These are phyloP conservation scores for Lutra lutra DNA, from an alignment of 2,797 vertebrate species.

Conservation along the genomic window DNA sequence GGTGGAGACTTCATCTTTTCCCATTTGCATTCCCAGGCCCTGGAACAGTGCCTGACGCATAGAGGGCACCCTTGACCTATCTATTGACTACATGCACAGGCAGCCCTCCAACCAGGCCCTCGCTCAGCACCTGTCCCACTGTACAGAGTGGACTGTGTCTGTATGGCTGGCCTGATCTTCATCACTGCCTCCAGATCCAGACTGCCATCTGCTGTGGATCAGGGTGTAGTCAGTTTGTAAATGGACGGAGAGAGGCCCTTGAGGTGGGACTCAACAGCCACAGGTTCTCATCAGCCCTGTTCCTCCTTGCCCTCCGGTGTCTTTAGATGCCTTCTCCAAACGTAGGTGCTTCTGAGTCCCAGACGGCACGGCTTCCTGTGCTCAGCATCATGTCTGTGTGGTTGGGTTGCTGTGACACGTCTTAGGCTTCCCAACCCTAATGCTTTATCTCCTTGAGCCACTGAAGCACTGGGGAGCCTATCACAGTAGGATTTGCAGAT, in stretches of 20 bases:
- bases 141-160: not conserved
- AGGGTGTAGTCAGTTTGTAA: not conserved
- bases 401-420: not conserved
- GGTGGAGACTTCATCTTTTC: not conserved
- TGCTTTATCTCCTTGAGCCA: not conserved
- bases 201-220: not conserved
- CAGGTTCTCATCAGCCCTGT: not conserved
- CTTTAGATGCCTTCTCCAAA: not conserved
- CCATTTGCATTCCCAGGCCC: not conserved
- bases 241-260: not conserved
- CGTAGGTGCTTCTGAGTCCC: not conserved
- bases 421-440: not conserved
- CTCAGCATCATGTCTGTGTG: not conserved
- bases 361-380: no score
- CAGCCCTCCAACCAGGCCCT: not conserved
- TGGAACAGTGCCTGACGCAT: not conserved
- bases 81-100: no score
- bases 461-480: not conserved
- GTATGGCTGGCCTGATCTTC: not conserved
- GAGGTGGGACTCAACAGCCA: not conserved
- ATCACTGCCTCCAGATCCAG: not conserved
- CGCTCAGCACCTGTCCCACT: not conserved
- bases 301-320: not conserved
- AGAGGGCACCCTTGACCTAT: not conserved
- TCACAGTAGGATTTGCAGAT: not conserved